Evolutionary conservation across 1,140 invertebrate species (phyloP), one percentile per base, ranked within the genome.

Genomic region (Periplaneta americana): DNA sequence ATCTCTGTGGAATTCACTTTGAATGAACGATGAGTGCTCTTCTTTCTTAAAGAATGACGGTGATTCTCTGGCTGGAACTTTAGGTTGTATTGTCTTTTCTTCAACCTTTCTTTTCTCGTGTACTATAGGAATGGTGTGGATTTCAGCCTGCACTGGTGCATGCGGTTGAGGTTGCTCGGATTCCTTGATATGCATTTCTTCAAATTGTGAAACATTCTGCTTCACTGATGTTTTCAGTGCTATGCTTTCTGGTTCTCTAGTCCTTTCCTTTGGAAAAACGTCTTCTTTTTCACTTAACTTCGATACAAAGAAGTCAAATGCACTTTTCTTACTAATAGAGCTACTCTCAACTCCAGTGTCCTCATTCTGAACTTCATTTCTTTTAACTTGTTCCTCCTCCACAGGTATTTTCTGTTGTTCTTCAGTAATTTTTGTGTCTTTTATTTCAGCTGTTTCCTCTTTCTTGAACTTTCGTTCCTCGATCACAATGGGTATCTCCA

Each of bases 221-320:
- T 66, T 66, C 11, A 66, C 48, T 66, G 48, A 66, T 66, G 48
- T 66, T 66, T 28, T 66, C 48, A 66, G 13, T n/a, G 48, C 22
- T 66, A 66, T 66, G 22, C 22, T 11, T 66, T 66, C 48, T 66
- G 48, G 48, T 66, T 66, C 48, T n/a, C 28, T 66, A 66, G 11
- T 0, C 28, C 22, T 66, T 0, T 34, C 18, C 5, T 78, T 78
- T 31, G n/a, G 5, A n/a, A 31, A 11, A 35, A 75, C 80, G 34
- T 74, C 33, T 39, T 88, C 87, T 34, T 85, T 86, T 35, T 90
- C 89, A 82, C 88, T 89, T 1, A 88, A 91, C 84, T 90, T 91
- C 39, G 88, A 88, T 84, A 92, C 91, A 82, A 92, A 92, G 83
- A 92, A 93, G 78, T 89, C 91, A 11, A 92, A 86, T 3, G 91